A percentile compares a stretch with the other conserved stretches of the same genome.
Evolutionary conservation across 2,113 vertebrate genomes (phyloP).

Genomic region (Ceratotherium simum): DNA sequence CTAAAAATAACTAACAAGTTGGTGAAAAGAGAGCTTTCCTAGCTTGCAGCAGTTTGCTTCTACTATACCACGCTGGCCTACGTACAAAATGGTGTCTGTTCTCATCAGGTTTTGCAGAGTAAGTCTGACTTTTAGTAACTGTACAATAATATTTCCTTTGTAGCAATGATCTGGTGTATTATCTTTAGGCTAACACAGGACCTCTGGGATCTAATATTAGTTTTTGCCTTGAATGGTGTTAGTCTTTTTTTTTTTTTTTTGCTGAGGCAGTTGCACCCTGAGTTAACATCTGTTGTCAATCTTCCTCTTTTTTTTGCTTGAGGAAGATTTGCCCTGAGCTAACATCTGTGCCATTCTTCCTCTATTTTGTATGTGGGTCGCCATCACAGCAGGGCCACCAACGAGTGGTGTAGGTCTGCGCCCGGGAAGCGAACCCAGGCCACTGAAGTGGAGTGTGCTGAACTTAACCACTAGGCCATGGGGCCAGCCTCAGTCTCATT

Average conservation of each 20-base stretch:
- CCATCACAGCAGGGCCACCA: too few species aligned
- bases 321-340: too few species aligned
- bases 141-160: slow-evolving; percentile 16
- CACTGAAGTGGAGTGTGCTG: too few species aligned
- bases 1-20: not conserved
- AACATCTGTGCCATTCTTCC: too few species aligned
- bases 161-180: not conserved
- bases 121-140: not conserved
- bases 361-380: too few species aligned
- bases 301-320: too few species aligned
- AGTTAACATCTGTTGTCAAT: too few species aligned
- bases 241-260: not conserved
- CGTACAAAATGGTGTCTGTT: not conserved
- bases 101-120: not conserved
- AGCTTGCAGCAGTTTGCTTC: not conserved
- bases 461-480: too few species aligned
- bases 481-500: too few species aligned
- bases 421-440: too few species aligned
- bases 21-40: not conserved
- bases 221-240: not conserved
- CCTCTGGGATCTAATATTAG: not conserved
- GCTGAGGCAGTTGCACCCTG: too few species aligned
- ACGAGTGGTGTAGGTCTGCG: too few species aligned
- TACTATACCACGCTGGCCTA: accelerated
- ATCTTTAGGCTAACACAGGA: not conserved